A percentile compares a stretch with the other conserved stretches of the same genome.
phyloP scores from a whole-genome alignment of 1,140 invertebrate species.

The Drosophila guanche region DNA sequence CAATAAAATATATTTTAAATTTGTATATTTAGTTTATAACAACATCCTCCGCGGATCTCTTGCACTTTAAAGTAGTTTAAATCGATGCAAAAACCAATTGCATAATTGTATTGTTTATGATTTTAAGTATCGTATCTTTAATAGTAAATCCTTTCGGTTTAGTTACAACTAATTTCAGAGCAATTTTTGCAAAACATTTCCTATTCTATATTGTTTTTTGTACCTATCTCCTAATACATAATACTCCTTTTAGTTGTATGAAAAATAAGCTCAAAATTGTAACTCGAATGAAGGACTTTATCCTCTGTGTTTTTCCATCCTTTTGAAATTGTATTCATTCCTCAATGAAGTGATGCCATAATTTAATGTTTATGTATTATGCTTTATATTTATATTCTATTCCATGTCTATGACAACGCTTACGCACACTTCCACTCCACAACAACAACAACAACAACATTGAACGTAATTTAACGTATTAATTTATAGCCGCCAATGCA shows the following conservation, averaged over 20 bases:
- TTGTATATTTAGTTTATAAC: conserved; percentile 30
- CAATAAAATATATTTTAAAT: conserved; percentile 21
- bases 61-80: too few relatives aligned
- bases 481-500: conserved; percentile 80
- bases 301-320: neutral
- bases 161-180: conserved; percentile 61
- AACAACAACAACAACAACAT: conserved; percentile 66
- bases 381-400: conserved; percentile 79
- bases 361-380: conserved; percentile 74
- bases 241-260: neutral
- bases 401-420: conserved; percentile 81
- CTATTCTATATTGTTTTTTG: conserved; percentile 33
- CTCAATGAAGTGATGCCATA: conserved; percentile 34
- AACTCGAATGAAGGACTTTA: neutral
- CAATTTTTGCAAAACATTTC: conserved; percentile 60
- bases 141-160: conserved; percentile 49
- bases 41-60: neutral
- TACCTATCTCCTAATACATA: conserved; percentile 1
- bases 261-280: neutral
- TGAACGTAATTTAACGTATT: conserved; percentile 63
- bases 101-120: conserved; percentile 53
- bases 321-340: conserved; percentile 9
- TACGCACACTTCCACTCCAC: conserved; percentile 71
- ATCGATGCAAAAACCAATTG: conserved; percentile 25
- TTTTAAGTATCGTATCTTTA: conserved; percentile 53